phyloP scores from a whole-genome alignment of 2,113 vertebrate species.

The Suricata suricatta region DNA sequence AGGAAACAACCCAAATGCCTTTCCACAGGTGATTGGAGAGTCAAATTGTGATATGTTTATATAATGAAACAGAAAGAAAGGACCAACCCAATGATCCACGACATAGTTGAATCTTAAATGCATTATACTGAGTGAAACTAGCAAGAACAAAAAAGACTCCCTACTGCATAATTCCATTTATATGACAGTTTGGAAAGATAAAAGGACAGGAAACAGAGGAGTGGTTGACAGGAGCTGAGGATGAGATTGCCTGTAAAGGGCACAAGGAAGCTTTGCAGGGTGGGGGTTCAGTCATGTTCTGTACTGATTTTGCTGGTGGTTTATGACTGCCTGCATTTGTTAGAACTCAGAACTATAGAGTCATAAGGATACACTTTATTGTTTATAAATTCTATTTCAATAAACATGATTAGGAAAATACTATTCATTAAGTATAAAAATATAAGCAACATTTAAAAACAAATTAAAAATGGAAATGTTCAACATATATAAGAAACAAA shows the following conservation, averaged over 20 bases:
- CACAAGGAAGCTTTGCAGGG: neutral
- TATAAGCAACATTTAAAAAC: neutral
- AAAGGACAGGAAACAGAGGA: neutral
- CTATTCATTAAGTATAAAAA: neutral
- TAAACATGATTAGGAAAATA: neutral
- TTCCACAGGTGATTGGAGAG: neutral
- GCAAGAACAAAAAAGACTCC: neutral
- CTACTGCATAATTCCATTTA: neutral
- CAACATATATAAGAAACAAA: neutral
- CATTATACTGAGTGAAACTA: neutral
- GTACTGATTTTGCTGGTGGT: neutral
- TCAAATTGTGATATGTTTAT: neutral
- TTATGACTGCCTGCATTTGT: neutral
- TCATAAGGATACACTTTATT: neutral
- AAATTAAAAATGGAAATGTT: neutral
- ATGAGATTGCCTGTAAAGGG: too few relatives aligned
- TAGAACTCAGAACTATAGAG: neutral
- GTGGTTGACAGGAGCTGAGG: neutral
- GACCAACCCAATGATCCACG: neutral
- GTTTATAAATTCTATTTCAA: neutral
- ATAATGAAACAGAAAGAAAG: neutral
- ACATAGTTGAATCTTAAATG: neutral
- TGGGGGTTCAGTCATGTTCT: too few relatives aligned
- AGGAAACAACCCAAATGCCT: neutral
- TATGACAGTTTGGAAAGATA: neutral